phyloP scores from a whole-genome alignment of 1,140 invertebrate species.

The Anthonomus grandis region DNA sequence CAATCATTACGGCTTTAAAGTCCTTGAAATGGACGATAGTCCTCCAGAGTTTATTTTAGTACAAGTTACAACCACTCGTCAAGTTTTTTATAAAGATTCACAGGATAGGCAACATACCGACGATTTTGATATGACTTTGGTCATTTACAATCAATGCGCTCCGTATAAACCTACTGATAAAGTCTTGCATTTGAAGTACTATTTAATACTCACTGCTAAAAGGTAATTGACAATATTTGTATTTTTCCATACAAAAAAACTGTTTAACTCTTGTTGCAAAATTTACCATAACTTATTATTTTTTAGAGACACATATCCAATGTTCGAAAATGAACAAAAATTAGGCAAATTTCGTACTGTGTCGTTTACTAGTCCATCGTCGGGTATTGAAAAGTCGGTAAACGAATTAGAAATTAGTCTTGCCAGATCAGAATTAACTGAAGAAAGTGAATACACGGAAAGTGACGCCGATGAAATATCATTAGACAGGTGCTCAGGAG shows the following conservation, averaged over 20 bases:
- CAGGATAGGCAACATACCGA: slow-evolving; percentile 63
- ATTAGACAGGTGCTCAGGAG: slow-evolving; percentile 15
- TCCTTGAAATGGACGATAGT: slow-evolving; percentile 61
- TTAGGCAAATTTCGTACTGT: slow-evolving; percentile 65
- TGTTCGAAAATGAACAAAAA: slow-evolving; percentile 59
- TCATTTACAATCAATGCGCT: slow-evolving; percentile 60
- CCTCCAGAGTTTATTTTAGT: slow-evolving; percentile 60
- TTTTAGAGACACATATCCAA: slow-evolving; percentile 66
- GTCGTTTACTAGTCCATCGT: slow-evolving; percentile 38
- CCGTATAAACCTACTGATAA: slow-evolving; percentile 46
- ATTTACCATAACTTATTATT: background rate
- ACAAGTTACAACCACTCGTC: slow-evolving; percentile 56
- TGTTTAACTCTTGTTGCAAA: background rate
- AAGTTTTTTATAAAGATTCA: slow-evolving; percentile 59
- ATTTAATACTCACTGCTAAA: slow-evolving; percentile 65
- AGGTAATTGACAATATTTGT: too few relatives aligned
- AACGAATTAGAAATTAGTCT: slow-evolving; percentile 27
- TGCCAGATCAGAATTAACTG: slow-evolving; percentile 13
- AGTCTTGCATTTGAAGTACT: slow-evolving; percentile 67
- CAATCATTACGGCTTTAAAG: slow-evolving; percentile 66
- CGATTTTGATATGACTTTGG: slow-evolving; percentile 68
- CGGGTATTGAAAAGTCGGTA: slow-evolving; percentile 18
- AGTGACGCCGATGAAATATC: slow-evolving; percentile 25
- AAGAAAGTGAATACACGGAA: slow-evolving; percentile 7
- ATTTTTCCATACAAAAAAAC: background rate